Conservation (phyloP, 1,140 invertebrate genomes). For the Drosophila micromelanica region DNA sequence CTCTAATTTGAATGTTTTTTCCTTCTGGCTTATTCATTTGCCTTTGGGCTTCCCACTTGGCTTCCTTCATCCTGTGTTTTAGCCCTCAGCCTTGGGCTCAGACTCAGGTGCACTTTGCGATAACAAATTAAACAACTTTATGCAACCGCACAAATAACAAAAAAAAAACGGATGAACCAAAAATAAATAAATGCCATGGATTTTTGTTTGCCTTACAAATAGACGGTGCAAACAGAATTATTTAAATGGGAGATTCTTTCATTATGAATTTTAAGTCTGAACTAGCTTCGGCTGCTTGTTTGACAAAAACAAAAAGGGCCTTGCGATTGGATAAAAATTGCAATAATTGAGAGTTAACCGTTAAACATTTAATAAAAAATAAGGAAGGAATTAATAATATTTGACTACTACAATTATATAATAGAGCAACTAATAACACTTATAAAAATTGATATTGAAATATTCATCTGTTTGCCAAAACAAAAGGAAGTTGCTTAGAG, state of each 20-base stretch:
- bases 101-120: conserved; percentile 78
- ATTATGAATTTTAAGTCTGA: neutral
- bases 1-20: conserved; percentile 16
- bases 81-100: conserved; percentile 10
- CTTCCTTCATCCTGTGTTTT: conserved; percentile 8
- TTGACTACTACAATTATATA: no score
- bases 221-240: conserved; percentile 7
- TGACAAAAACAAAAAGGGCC: no score
- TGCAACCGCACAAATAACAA: conserved; percentile 52
- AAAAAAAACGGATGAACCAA: conserved; percentile 20
- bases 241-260: neutral
- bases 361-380: no score
- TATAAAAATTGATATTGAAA: no score
- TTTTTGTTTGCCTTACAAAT: conserved; percentile 21
- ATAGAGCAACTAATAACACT: no score
- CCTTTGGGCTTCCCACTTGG: conserved; percentile 44
- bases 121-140: conserved; percentile 82
- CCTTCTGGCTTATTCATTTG: conserved; percentile 77
- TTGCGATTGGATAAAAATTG: no score
- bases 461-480: no score
- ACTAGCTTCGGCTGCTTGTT: neutral
- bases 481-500: no score
- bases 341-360: no score
- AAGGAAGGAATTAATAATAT: no score
- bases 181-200: conserved; percentile 24